Evolutionary conservation across 2,888 invertebrate genomes (phyloP), one percentile per base, ranked within the genome.

Genomic region (Esperia sulphurella): DNA sequence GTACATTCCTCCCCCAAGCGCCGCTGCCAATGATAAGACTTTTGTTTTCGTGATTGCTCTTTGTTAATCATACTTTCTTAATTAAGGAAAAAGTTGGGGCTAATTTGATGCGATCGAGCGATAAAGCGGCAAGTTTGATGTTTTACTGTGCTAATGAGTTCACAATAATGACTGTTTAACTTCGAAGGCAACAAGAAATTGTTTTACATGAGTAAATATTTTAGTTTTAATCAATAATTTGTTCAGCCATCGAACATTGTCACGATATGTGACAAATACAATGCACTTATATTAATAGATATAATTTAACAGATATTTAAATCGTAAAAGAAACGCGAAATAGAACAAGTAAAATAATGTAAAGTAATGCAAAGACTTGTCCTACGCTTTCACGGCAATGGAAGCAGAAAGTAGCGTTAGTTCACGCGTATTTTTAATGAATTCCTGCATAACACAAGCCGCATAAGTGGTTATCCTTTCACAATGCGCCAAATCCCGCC

Each of bases 31-130:
- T 82, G 84, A 84, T 83, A 84, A 84, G 83, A 83, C 82, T 85
- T 84, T 83, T 86, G 84, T 85, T 84, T 84, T 75, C 83, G 76
- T 84, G 85, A 87, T 85, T 85, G 80, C 77, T 75, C 77, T 83
- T 83, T 85, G 79, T 87, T 88, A 87, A 87, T 87, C 84, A 87
- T 86, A 87, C 83, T 87, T 87, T 81, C 82, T 77, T 87, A 85
- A 87, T 87, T 86, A 87, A 83, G 75, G 83, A 71, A 80, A 83
- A 85, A 80, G 73, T 83, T 79, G 70, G 59, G 65, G 75, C 71
- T 81, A 82, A 84, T 85, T 83, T 76, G 69, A 72, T 68, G 73
- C 75, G 82, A 86, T 84, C 71, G 69, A 52, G 45, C 78, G 83
- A 85, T 86, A 86, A 79, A 71, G 38, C 40, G 43, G 35, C 44